Evolutionary conservation across 2,888 invertebrate species (phyloP).

Genomic region (Atethmia centrago): DNA sequence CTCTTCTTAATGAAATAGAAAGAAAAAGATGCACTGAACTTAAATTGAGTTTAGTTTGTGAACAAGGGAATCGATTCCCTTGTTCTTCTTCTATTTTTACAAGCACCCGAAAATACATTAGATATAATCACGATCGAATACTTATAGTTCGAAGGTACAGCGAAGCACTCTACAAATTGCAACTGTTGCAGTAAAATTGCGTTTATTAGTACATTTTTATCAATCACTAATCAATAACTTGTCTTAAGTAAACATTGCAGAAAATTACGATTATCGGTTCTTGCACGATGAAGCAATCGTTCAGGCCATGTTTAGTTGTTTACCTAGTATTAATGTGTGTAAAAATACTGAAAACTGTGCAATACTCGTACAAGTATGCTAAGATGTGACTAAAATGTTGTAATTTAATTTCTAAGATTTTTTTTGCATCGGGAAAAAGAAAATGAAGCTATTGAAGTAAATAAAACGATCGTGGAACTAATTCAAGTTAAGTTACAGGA

Average conservation of each 20-base stretch:
- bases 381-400: constrained; percentile 19
- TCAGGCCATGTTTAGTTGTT: not conserved
- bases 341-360: constrained; percentile 24
- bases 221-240: not conserved
- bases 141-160: no score
- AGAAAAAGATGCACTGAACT: no score
- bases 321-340: not conserved
- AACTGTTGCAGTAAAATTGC: not conserved
- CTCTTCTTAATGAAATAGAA: no score
- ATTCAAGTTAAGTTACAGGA: not conserved
- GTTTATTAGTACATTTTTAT: no score
- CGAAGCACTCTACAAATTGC: not conserved
- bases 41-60: no score
- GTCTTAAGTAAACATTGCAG: constrained; percentile 14
- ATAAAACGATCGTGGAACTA: not conserved
- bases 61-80: no score
- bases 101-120: not conserved
- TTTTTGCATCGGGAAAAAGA: not conserved
- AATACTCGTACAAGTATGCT: no score
- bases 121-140: no score
- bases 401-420: constrained; percentile 16
- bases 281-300: constrained; percentile 23
- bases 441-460: not conserved
- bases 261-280: constrained; percentile 2
- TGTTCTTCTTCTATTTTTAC: not conserved